phyloP scores from a whole-genome alignment of 2,888 invertebrate species.

The Drosophila prolongata region DNA sequence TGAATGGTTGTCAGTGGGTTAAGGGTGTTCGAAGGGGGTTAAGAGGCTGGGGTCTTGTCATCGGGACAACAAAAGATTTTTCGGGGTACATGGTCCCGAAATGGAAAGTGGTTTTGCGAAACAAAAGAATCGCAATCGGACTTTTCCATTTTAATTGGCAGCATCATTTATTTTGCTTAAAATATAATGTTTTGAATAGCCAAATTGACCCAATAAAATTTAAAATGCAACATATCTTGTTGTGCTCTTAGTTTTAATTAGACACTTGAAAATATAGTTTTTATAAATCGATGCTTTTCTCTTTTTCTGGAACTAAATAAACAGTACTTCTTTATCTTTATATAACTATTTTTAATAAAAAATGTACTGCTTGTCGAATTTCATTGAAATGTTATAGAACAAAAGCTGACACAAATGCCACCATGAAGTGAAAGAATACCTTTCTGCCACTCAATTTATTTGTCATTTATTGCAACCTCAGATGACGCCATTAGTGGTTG shows the following conservation, averaged over 20 bases:
- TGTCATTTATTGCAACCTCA: slow-evolving; percentile 19
- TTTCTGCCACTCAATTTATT: slow-evolving; percentile 12
- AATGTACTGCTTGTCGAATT: not conserved
- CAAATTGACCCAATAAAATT: no score
- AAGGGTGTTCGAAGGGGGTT: not conserved
- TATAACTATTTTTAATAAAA: no score
- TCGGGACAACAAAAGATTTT: slow-evolving; percentile 21
- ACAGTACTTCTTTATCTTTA: no score
- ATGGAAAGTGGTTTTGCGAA: not conserved
- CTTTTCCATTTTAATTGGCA: not conserved
- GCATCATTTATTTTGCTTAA: not conserved
- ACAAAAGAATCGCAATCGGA: not conserved
- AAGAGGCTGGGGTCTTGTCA: not conserved
- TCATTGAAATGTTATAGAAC: not conserved
- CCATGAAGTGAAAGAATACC: not conserved
- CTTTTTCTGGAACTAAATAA: no score
- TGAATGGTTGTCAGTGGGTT: slow-evolving; percentile 4
- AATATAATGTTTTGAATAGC: not conserved
- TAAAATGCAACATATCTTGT: no score
- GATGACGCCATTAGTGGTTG: slow-evolving; percentile 31
- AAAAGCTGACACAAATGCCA: not conserved
- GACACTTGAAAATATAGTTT: no score
- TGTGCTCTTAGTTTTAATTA: no score
- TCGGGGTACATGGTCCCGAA: not conserved
- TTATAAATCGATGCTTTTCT: no score